Evolutionary conservation across 2,113 vertebrate genomes (phyloP).

Genomic region (Eretmodus cyanostictus): DNA sequence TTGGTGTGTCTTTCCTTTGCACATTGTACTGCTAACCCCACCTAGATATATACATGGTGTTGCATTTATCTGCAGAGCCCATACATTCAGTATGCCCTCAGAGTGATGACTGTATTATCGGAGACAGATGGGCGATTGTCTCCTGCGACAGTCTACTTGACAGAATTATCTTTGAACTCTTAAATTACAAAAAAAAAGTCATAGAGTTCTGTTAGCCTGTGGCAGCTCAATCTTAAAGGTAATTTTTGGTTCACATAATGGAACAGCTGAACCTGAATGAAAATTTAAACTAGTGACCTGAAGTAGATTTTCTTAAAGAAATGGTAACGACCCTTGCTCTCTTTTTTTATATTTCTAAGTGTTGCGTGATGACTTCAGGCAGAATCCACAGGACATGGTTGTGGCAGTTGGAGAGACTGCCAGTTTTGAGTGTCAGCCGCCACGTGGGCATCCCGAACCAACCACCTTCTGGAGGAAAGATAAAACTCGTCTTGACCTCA

Average conservation of each 20-base stretch:
- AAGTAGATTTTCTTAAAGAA: background rate
- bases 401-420: conserved; percentile 88
- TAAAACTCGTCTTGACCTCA: conserved; percentile 84
- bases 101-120: conserved; percentile 17
- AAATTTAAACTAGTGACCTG: background rate
- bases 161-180: conserved; percentile 13
- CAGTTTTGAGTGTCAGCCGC: conserved; percentile 87
- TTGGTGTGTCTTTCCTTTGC: background rate
- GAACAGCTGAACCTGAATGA: background rate
- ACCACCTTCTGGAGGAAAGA: conserved; percentile 95
- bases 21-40: background rate
- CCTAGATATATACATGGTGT: background rate
- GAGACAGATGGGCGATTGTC: background rate
- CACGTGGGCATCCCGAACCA: conserved; percentile 91
- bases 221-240: background rate
- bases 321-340: background rate
- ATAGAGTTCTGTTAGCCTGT: background rate
- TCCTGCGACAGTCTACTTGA: background rate
- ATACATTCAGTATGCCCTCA: background rate
- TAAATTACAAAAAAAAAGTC: background rate
- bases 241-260: background rate
- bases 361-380: conserved; percentile 89
- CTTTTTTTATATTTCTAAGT: conserved; percentile 63
- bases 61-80: background rate
- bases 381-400: conserved; percentile 85